Base-by-base conservation (phyloP, 92 coral and sea anemone genomes). In the Parazoanthus darwini region DNA sequence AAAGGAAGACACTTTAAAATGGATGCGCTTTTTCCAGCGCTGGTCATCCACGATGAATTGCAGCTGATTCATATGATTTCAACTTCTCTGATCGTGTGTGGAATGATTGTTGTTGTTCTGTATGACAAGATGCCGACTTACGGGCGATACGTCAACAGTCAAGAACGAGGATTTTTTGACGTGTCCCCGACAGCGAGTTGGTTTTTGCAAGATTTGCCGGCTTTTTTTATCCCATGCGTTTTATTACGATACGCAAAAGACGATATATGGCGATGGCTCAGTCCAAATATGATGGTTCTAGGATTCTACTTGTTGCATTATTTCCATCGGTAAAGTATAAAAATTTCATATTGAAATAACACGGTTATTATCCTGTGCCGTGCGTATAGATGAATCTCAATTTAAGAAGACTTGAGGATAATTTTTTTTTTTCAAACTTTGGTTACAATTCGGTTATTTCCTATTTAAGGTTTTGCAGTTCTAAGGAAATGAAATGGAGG, bases 171-270 rank as follows among this genome's bases (percentile, higher is more conserved):
- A n/a, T 15, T 23, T 35, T 68, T 18, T 68, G 35, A 42, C 36
- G 90, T 95, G 26, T 66, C 88, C 26, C 86, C 93, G 20, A 90
- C 86, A 43, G 42, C 94, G 23, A 96, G 96, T n/a, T 97, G 98
- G 99, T 82, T 95, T 79, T 81, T 91, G 10, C 98, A 97, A 54
- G 98, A 95, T 58, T 51, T 91, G 7, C 99, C 98, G 0, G 86
- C 95, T 48, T 94, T 97, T 82, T 80, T 92, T 16, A 44, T 95
- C 2, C 99, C 99, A 7, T 93, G 93, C 87, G 74, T 89, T 15
- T 68, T 89, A 85, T 78, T 95, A 6, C 72, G 84, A 66, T 75
- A 80, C 82, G 89, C 94, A 25, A 87, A 77, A 56, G 79, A 86
- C 42, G 92, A 91, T n/a, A 22, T 86, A 65, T 38, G 89, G 39